Evolutionary conservation across 2,797 vertebrate genomes (phyloP).

Genomic region (Coranthus polyacanthus): DNA sequence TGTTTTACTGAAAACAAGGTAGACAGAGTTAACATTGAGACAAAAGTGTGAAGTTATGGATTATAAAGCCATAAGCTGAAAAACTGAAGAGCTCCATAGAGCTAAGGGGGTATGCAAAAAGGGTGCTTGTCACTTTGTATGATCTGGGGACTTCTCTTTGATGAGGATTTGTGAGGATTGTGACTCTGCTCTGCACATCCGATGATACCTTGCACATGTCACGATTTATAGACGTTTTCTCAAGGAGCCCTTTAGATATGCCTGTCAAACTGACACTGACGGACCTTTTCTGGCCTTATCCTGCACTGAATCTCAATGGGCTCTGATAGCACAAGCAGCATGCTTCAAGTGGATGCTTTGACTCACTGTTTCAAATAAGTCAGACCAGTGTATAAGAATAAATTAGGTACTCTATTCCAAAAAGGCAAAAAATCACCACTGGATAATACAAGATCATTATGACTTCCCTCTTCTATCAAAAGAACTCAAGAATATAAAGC

Average conservation of each 20-base stretch:
- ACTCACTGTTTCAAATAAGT: conserved; percentile 29
- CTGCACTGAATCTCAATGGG: conserved; percentile 51
- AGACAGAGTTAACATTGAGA: too few species aligned
- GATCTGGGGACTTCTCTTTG: conserved; percentile 2
- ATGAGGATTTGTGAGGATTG: conserved; percentile 22
- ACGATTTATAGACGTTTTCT: conserved; percentile 63
- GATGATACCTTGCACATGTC: conserved; percentile 50
- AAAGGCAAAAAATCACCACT: conserved; percentile 15
- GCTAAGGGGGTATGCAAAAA: too few species aligned
- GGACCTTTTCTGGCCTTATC: conserved; percentile 59
- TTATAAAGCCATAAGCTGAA: neutral
- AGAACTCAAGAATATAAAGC: conserved; percentile 31
- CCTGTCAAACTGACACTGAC: conserved; percentile 57
- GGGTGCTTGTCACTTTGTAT: too few species aligned
- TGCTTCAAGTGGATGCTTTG: conserved; percentile 10
- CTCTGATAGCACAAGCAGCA: conserved; percentile 27
- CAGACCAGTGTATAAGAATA: conserved; percentile 11
- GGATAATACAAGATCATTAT: conserved; percentile 11
- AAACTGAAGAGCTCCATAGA: neutral
- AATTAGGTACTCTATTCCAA: conserved; percentile 18
- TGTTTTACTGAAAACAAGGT: too few species aligned
- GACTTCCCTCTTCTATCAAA: conserved; percentile 18
- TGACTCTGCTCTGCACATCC: conserved; percentile 18
- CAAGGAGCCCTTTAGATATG: conserved; percentile 58
- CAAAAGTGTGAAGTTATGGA: too few species aligned